Percentiles rank a stretch among this genome's conserved stretches.
phyloP scores from a whole-genome alignment of 2,888 invertebrate species.

The Lepas anatifera region DNA sequence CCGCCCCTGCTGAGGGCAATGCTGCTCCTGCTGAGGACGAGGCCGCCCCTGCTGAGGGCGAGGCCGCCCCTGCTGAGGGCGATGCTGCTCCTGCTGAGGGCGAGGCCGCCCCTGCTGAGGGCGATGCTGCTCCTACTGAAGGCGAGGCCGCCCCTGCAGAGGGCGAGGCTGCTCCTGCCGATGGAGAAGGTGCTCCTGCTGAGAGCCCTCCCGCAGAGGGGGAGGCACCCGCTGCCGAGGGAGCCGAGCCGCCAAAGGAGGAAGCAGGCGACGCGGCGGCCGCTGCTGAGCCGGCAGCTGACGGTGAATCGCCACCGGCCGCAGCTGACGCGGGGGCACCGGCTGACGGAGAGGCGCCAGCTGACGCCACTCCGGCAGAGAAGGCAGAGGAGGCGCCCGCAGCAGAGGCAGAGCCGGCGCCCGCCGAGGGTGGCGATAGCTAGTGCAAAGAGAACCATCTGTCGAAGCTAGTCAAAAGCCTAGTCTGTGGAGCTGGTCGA shows the following conservation, averaged over 20 bases:
- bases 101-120: no score
- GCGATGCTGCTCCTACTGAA: no score
- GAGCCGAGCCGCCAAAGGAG: not conserved
- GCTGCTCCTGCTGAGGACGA: no score
- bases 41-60: not conserved
- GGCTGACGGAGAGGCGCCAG: not conserved
- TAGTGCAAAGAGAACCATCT: no score
- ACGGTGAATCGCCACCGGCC: not conserved
- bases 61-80: not conserved
- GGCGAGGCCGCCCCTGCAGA: no score
- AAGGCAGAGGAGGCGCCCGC: not conserved
- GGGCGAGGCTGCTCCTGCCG: no score
- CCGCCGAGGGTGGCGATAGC: no score
- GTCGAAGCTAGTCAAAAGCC: no score
- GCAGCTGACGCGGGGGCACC: not conserved
- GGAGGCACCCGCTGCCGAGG: not conserved
- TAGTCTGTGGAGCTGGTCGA: no score
- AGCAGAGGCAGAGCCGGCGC: not conserved
- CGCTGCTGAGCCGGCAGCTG: not conserved
- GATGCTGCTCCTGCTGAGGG: not conserved
- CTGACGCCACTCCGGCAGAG: not conserved
- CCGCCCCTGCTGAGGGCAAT: no score
- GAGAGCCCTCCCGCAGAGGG: no score
- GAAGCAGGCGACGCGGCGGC: not conserved
- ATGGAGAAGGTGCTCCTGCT: no score